Evolutionary conservation across 23 tunicate species (phyloP).

Genomic region (Clavelina lepadiformis): DNA sequence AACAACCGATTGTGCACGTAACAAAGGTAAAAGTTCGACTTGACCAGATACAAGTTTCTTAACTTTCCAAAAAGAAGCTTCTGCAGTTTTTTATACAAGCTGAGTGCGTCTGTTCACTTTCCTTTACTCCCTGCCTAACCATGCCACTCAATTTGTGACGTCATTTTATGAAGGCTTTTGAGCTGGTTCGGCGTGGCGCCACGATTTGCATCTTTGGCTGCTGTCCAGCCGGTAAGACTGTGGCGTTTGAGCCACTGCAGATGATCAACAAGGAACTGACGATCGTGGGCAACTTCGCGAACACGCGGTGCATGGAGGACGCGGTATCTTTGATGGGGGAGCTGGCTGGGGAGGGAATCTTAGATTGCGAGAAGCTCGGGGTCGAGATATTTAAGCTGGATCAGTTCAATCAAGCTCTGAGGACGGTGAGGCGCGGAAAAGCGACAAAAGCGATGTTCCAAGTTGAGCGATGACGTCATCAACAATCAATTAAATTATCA

Average conservation of each 20-base stretch:
- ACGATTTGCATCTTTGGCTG: conserved; percentile 70
- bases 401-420: conserved; percentile 61
- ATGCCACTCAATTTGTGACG: too few relatives aligned
- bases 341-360: conserved; percentile 17
- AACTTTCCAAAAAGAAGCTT: too few relatives aligned
- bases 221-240: conserved; percentile 83
- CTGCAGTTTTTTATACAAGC: too few relatives aligned
- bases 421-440: conserved; percentile 37
- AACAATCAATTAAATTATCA: too few relatives aligned
- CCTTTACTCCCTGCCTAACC: too few relatives aligned
- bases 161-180: conserved; percentile 46
- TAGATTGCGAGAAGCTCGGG: conserved; percentile 58
- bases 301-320: conserved; percentile 80
- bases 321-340: conserved; percentile 41
- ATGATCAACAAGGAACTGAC: conserved; percentile 80
- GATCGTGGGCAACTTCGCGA: conserved; percentile 63
- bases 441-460: conserved; percentile 86
- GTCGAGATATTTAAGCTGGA: conserved; percentile 32
- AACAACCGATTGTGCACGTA: too few relatives aligned
- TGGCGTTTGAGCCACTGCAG: conserved; percentile 81
- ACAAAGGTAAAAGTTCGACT: too few relatives aligned
- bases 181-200: conserved; percentile 73
- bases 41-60: too few relatives aligned
- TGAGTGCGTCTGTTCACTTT: too few relatives aligned
- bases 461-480: not conserved